A percentile compares a stretch with the other conserved stretches of the same genome.
These are phyloP conservation scores for Nezara viridula DNA, from an alignment of 2,888 invertebrate genomes.

Conservation along the genomic window DNA sequence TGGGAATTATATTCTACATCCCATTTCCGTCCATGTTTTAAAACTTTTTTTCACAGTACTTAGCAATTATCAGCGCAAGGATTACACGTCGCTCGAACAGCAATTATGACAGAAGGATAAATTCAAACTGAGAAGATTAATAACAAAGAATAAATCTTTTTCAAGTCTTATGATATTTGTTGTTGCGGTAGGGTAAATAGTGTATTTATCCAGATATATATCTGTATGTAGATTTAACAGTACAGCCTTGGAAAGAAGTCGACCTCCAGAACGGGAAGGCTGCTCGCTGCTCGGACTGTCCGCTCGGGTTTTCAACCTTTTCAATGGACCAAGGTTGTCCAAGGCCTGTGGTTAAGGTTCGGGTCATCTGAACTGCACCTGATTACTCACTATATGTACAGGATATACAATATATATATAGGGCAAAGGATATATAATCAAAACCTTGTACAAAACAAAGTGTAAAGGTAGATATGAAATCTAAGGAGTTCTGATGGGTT, in stretches of 20 bases:
- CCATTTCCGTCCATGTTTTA: neutral
- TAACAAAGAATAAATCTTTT: neutral
- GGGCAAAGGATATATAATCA: neutral
- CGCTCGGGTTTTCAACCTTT: constrained; percentile 10
- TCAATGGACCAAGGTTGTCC: constrained; percentile 31
- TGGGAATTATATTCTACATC: neutral
- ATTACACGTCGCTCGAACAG: neutral
- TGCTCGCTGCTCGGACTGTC: neutral
- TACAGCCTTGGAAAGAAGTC: constrained; percentile 22
- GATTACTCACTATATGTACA: neutral
- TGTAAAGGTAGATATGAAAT: neutral
- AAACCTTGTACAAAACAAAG: too few species aligned
- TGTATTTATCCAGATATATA: constrained; percentile 14
- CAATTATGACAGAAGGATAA: neutral
- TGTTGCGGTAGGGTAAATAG: neutral
- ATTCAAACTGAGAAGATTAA: neutral
- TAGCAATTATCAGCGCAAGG: neutral
- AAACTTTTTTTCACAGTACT: neutral
- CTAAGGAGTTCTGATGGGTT: too few species aligned
- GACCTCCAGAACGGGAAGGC: neutral
- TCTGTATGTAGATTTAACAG: neutral
- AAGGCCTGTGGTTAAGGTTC: neutral
- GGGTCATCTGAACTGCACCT: neutral
- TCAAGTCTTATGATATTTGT: neutral
- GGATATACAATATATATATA: neutral